These are phyloP conservation scores for Bubo bubo DNA, from an alignment of 2,113 vertebrate genomes.

Conservation along the genomic window DNA sequence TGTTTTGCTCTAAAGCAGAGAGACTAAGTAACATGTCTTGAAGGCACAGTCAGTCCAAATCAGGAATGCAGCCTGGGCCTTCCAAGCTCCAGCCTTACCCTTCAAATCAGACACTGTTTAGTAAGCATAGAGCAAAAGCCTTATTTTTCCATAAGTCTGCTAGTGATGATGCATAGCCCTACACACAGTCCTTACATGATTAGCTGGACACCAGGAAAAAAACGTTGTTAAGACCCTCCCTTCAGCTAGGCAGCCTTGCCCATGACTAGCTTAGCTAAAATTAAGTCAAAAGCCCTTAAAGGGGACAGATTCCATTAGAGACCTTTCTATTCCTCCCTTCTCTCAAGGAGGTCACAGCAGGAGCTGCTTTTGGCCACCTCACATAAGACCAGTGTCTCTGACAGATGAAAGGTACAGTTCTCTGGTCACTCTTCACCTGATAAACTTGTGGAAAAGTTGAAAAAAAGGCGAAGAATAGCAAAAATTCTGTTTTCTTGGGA, in stretches of 20 bases:
- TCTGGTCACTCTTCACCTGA: not conserved
- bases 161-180: not conserved
- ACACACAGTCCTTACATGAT: not conserved
- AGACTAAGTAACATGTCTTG: not conserved
- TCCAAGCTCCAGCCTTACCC: not conserved
- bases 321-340: not conserved
- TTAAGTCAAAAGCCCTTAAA: not conserved
- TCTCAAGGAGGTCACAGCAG: not conserved
- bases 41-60: not conserved
- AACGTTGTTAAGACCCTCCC: not conserved
- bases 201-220: not conserved
- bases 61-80: not conserved
- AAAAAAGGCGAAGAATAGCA: not conserved
- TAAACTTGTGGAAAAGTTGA: not conserved
- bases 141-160: not conserved
- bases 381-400: not conserved
- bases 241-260: not conserved
- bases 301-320: not conserved
- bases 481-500: not conserved
- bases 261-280: not conserved
- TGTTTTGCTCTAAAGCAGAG: not conserved
- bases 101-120: not conserved
- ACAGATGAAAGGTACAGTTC: not conserved
- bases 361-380: not conserved
- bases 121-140: not conserved